Evolutionary conservation across 2,113 vertebrate genomes (phyloP).

Genomic region (Atractosteus spatula): DNA sequence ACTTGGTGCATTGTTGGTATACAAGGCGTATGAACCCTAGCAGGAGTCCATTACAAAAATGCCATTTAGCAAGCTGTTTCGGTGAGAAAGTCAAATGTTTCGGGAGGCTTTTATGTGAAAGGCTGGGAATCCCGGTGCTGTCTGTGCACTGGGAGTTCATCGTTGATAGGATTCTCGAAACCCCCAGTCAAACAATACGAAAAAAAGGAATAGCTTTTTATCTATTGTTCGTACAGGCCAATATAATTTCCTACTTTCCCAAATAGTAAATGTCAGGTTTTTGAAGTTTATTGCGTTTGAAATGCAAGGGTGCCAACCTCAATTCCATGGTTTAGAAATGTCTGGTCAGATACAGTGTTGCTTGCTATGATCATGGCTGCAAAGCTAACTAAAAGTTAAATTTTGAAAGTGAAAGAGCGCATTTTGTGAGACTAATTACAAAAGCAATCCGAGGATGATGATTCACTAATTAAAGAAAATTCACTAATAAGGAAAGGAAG

Average conservation of each 20-base stretch:
- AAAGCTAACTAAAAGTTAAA: no score
- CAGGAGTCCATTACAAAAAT: conserved; percentile 78
- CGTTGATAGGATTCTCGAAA: conserved; percentile 33
- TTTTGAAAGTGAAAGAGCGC: no score
- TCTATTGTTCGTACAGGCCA: conserved; percentile 5
- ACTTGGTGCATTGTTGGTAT: conserved; percentile 69
- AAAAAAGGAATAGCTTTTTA: conserved; percentile 56
- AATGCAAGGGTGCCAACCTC: conserved; percentile 45
- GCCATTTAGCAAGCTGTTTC: conserved; percentile 75
- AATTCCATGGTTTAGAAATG: no score
- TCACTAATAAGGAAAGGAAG: no score
- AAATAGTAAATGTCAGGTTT: conserved; percentile 60
- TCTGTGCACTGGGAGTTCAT: conserved; percentile 60
- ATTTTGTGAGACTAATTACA: no score
- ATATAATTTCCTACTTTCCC: no score
- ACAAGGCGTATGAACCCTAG: conserved; percentile 75
- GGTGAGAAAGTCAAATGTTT: conserved; percentile 77
- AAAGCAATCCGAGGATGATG: no score
- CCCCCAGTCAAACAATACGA: background rate
- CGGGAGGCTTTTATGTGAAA: conserved; percentile 53
- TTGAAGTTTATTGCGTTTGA: conserved; percentile 59
- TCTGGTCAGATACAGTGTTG: no score
- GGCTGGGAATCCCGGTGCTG: conserved; percentile 52
- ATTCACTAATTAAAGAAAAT: no score
- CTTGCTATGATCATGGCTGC: no score